Conservation (phyloP, 23 tunicate species). For the Styela plicata region DNA sequence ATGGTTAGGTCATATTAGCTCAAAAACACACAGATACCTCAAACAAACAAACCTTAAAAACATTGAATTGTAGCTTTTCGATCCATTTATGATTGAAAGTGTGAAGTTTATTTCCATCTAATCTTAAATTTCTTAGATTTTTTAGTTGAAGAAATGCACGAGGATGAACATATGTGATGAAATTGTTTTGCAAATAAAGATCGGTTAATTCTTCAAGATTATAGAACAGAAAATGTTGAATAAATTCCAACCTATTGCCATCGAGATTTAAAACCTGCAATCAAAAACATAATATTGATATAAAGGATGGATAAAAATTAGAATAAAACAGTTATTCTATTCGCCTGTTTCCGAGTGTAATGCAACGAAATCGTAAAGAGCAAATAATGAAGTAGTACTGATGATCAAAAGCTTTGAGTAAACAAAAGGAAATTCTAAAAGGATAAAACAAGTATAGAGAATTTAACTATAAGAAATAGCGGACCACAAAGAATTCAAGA, state of each 20-base stretch:
- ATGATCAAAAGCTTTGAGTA: too few relatives aligned
- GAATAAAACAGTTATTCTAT: too few relatives aligned
- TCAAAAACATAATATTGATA: constrained; percentile 16
- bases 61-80: constrained; percentile 43
- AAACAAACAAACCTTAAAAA: constrained; percentile 41
- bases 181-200: constrained; percentile 60
- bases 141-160: constrained; percentile 88
- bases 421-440: too few relatives aligned
- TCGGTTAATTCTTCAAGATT: constrained; percentile 74
- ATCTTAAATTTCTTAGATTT: constrained; percentile 40
- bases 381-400: too few relatives aligned
- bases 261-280: constrained; percentile 60
- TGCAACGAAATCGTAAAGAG: too few relatives aligned
- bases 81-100: constrained; percentile 86
- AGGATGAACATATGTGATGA: constrained; percentile 79
- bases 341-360: too few relatives aligned
- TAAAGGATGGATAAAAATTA: neutral
- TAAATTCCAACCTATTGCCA: constrained; percentile 68
- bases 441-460: too few relatives aligned
- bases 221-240: constrained; percentile 94
- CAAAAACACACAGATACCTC: too few relatives aligned
- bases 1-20: too few relatives aligned
- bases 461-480: too few relatives aligned
- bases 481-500: too few relatives aligned
- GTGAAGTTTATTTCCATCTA: constrained; percentile 68